Conservation (phyloP, 1,140 invertebrate genomes). For the Zaprionus capensis region DNA sequence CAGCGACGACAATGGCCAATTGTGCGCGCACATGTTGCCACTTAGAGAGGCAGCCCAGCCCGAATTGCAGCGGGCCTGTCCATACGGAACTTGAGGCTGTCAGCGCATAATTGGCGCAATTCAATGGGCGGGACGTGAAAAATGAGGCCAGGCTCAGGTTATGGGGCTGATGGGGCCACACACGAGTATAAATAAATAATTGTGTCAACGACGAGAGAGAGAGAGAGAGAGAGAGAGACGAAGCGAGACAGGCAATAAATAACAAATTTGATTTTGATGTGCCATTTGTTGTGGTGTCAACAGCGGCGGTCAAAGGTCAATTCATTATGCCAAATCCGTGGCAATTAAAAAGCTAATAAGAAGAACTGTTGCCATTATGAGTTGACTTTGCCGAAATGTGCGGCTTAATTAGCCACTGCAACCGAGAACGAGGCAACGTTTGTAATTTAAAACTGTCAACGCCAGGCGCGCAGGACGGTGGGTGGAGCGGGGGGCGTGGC, state of each 20-base stretch:
- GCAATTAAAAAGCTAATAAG: slow-evolving; percentile 74
- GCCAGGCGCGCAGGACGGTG: slow-evolving; percentile 37
- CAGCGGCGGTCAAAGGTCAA: slow-evolving; percentile 26
- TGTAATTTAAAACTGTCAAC: slow-evolving; percentile 79
- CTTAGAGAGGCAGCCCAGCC: slow-evolving; percentile 16
- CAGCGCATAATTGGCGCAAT: slow-evolving; percentile 75
- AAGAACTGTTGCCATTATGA: slow-evolving; percentile 53
- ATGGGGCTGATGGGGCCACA: slow-evolving; percentile 14
- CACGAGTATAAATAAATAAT: slow-evolving; percentile 73
- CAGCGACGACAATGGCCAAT: slow-evolving; percentile 44
- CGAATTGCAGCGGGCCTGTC: neutral
- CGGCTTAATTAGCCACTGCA: slow-evolving; percentile 65
- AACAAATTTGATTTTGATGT: slow-evolving; percentile 76
- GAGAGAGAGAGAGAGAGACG: neutral
- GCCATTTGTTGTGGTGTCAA: slow-evolving; percentile 60
- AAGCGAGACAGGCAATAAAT: slow-evolving; percentile 54
- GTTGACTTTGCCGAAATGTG: slow-evolving; percentile 71
- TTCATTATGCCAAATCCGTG: slow-evolving; percentile 27
- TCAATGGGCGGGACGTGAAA: slow-evolving; percentile 64
- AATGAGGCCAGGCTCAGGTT: slow-evolving; percentile 59
- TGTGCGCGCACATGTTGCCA: slow-evolving; percentile 44
- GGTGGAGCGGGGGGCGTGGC: no score
- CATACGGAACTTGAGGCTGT: slow-evolving; percentile 60
- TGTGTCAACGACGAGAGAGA: slow-evolving; percentile 31
- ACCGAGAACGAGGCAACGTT: slow-evolving; percentile 57